Evolutionary conservation across 2,888 invertebrate species (phyloP).

Genomic region (Aethes cnicana): DNA sequence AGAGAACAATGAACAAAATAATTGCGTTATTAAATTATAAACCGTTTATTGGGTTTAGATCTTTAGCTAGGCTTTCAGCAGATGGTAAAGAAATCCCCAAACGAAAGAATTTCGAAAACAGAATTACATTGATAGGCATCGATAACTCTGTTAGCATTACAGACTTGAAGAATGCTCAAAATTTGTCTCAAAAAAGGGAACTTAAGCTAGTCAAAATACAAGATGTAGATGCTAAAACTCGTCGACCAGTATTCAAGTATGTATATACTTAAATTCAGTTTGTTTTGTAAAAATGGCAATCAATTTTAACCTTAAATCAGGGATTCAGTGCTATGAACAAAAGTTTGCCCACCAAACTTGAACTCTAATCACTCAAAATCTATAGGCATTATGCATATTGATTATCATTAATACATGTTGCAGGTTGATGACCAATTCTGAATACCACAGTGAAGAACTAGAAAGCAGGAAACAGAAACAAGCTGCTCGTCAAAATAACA

Average conservation of each 20-base stretch:
- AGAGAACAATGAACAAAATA: constrained; percentile 54
- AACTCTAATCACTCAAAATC: too few species aligned
- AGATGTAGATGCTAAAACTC: constrained; percentile 86
- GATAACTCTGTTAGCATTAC: constrained; percentile 83
- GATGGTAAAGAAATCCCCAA: constrained; percentile 75
- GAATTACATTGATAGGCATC: constrained; percentile 85
- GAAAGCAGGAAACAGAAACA: constrained; percentile 77
- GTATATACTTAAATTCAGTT: constrained; percentile 34
- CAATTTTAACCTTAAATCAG: too few species aligned
- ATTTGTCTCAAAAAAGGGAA: constrained; percentile 85
- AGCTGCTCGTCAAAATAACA: constrained; percentile 55
- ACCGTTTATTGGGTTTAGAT: constrained; percentile 51
- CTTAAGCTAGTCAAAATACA: constrained; percentile 86
- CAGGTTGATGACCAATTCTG: constrained; percentile 85
- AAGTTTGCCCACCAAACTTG: too few species aligned
- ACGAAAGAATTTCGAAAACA: constrained; percentile 61
- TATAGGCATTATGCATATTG: too few species aligned
- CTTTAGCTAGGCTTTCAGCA: constrained; percentile 55
- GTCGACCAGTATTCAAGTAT: constrained; percentile 86
- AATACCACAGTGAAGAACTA: constrained; percentile 84
- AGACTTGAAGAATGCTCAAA: constrained; percentile 86
- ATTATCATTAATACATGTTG: too few species aligned
- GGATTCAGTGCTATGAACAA: too few species aligned
- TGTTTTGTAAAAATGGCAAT: too few species aligned
- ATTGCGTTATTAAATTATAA: constrained; percentile 44